Percentiles rank a stretch among this genome's conserved stretches.
These are phyloP conservation scores for Mamestra brassicae DNA, from an alignment of 2,888 invertebrate species.

Conservation along the genomic window DNA sequence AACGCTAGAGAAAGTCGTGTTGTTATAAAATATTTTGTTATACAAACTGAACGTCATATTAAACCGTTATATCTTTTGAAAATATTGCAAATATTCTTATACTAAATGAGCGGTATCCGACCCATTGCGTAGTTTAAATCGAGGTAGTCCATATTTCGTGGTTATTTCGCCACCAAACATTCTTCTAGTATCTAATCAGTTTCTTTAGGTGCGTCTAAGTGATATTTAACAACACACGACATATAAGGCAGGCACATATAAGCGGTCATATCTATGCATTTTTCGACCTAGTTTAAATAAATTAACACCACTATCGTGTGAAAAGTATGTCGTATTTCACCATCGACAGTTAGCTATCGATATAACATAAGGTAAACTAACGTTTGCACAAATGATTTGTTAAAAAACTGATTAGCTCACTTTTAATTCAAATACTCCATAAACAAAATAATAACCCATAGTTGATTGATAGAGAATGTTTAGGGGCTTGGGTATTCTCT, in stretches of 20 bases:
- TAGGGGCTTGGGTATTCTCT: too few relatives aligned
- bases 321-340: slow-evolving; percentile 52
- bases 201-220: slow-evolving; percentile 13
- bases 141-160: background rate
- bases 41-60: too few relatives aligned
- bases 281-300: slow-evolving; percentile 50
- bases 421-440: background rate
- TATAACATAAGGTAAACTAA: background rate
- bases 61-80: too few relatives aligned
- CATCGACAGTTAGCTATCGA: slow-evolving; percentile 36
- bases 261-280: slow-evolving; percentile 32
- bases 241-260: background rate
- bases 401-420: background rate
- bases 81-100: too few relatives aligned
- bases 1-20: too few relatives aligned
- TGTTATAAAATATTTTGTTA: too few relatives aligned
- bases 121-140: background rate
- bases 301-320: slow-evolving; percentile 43
- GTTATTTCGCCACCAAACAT: slow-evolving; percentile 26
- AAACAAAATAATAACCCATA: too few relatives aligned
- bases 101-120: too few relatives aligned
- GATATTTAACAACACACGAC: slow-evolving; percentile 6
- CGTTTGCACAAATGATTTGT: background rate
- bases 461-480: too few relatives aligned
- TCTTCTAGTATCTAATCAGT: slow-evolving; percentile 39